Conservation (phyloP, 2,113 vertebrate genomes). For the Climacteris rufus region DNA sequence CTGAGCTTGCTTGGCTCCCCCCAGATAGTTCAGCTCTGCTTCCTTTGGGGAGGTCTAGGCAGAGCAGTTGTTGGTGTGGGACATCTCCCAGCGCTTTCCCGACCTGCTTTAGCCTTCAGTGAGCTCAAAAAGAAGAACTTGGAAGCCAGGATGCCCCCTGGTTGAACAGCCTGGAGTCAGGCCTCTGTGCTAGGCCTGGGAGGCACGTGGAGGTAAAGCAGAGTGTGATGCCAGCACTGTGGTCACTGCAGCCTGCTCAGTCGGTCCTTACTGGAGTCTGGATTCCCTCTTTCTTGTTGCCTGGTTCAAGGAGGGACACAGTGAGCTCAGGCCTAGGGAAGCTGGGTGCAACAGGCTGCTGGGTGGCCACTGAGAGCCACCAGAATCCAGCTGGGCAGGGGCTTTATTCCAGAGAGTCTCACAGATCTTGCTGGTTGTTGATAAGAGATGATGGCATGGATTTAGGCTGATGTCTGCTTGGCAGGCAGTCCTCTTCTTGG, state of each 20-base stretch:
- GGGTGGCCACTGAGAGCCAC: background rate
- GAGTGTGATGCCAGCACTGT: background rate
- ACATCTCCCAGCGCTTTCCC: background rate
- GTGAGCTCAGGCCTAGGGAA: background rate
- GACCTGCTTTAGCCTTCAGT: background rate
- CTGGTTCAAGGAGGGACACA: background rate
- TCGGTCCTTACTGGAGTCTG: background rate
- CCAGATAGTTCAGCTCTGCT: background rate
- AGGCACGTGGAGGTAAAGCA: background rate
- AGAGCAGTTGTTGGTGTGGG: background rate
- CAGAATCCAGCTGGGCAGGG: background rate
- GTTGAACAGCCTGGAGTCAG: background rate
- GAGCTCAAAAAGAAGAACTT: background rate
- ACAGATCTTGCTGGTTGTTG: background rate
- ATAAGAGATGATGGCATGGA: background rate
- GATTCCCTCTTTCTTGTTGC: slow-evolving; percentile 3
- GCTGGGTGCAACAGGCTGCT: background rate
- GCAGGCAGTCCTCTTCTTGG: background rate
- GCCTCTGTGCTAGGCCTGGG: background rate
- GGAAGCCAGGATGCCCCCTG: background rate
- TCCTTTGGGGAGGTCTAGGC: background rate
- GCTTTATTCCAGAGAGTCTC: background rate
- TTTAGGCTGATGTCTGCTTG: background rate
- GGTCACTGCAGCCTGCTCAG: background rate
- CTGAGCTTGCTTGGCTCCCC: slow-evolving; percentile 18